Evolutionary conservation across 2,888 invertebrate species (phyloP).

Genomic region (Rhamphomyia laevipes): DNA sequence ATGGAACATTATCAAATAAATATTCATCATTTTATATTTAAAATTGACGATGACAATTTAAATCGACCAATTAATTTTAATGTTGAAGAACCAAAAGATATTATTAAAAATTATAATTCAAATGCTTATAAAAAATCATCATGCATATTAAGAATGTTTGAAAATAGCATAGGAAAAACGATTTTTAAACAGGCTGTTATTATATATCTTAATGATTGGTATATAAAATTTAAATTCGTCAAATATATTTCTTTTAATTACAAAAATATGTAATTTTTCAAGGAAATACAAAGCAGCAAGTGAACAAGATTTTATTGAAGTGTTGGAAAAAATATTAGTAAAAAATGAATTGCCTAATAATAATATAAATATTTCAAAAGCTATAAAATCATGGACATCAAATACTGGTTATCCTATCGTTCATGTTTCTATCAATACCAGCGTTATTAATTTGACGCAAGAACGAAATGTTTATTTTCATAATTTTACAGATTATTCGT

Average conservation of each 20-base stretch:
- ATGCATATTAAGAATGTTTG: constrained; percentile 22
- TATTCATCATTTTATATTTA: constrained; percentile 40
- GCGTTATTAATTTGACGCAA: constrained; percentile 41
- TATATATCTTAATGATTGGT: constrained; percentile 20
- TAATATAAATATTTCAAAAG: background rate
- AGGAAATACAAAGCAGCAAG: constrained; percentile 2
- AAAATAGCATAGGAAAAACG: constrained; percentile 21
- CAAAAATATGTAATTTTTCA: background rate
- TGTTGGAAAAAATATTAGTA: background rate
- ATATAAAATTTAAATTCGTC: constrained; percentile 6
- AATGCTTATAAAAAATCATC: constrained; percentile 69
- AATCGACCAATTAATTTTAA: constrained; percentile 70
- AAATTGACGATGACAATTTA: constrained; percentile 44
- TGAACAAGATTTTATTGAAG: constrained; percentile 5
- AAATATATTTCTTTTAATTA: too few relatives aligned
- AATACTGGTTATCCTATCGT: constrained; percentile 45
- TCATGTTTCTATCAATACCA: constrained; percentile 30
- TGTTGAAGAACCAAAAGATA: constrained; percentile 72
- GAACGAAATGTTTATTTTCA: too few relatives aligned
- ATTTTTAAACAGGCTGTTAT: constrained; percentile 20
- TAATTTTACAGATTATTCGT: background rate
- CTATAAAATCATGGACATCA: constrained; percentile 46
- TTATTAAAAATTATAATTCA: constrained; percentile 67
- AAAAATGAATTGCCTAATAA: background rate
- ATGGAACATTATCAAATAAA: constrained; percentile 59